These are phyloP conservation scores for Scelioninae gen. 1 DNA, from an alignment of 2,888 invertebrate species.

Conservation along the genomic window DNA sequence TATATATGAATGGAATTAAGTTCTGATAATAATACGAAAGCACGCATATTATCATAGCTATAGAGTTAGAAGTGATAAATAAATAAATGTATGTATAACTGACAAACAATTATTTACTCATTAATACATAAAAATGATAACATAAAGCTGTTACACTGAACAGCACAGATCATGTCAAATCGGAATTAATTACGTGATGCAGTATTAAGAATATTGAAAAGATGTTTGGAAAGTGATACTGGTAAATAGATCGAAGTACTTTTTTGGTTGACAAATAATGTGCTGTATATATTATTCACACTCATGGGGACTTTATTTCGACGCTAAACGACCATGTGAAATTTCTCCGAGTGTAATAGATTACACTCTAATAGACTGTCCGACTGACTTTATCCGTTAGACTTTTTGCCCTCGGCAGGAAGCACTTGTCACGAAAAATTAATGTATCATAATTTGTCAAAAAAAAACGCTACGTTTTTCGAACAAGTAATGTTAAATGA, in stretches of 20 bases:
- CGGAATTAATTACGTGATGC: no score
- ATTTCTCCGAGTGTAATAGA: conserved; percentile 49
- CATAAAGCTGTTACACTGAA: no score
- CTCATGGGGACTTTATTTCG: conserved; percentile 23
- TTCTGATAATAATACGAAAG: conserved; percentile 9
- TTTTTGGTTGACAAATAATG: background rate
- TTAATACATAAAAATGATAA: background rate
- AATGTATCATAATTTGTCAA: conserved; percentile 69
- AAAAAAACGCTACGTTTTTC: conserved; percentile 52
- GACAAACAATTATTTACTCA: background rate
- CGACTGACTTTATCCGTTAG: conserved; percentile 59
- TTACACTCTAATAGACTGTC: conserved; percentile 64
- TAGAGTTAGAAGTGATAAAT: background rate
- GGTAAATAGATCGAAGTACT: background rate
- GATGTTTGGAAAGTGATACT: no score
- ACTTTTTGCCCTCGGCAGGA: conserved; percentile 54
- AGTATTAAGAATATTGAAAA: no score
- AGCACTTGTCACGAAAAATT: conserved; percentile 63
- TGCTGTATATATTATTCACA: conserved; percentile 27
- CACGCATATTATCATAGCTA: conserved; percentile 4
- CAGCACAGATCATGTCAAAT: no score
- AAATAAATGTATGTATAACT: background rate
- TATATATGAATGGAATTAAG: conserved; percentile 20
- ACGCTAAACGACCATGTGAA: conserved; percentile 26
- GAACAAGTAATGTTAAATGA: conserved; percentile 44